A percentile compares a stretch with the other conserved stretches of the same genome.
Evolutionary conservation across 2,888 invertebrate genomes (phyloP).

Genomic region (Leptarthrus brevirostris): DNA sequence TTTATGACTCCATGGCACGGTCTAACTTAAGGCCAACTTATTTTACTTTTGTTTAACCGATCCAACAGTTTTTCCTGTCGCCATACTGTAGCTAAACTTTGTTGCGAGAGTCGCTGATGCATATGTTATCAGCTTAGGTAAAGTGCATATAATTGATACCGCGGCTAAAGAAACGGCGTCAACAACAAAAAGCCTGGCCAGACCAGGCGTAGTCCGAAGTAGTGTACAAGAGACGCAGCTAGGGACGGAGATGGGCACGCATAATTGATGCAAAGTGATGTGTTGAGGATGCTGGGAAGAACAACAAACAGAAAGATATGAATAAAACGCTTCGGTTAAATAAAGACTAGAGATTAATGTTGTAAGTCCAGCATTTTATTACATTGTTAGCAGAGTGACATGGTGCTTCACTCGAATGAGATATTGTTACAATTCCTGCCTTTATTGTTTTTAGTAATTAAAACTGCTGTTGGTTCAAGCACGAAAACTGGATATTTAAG

Average conservation of each 20-base stretch:
- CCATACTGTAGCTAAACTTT: not conserved
- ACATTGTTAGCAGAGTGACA: conserved; percentile 50
- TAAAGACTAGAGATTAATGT: conserved; percentile 5
- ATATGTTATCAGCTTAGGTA: conserved; percentile 44
- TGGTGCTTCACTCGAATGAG: conserved; percentile 24
- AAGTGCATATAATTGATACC: conserved; percentile 49
- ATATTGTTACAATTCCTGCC: conserved; percentile 43
- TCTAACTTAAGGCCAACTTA: too few species aligned
- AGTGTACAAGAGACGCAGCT: too few species aligned
- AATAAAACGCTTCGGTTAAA: not conserved
- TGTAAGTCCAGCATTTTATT: conserved; percentile 48
- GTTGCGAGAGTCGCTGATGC: conserved; percentile 37
- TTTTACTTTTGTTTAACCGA: not conserved
- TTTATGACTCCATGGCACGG: not conserved
- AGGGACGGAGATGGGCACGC: conserved; percentile 39
- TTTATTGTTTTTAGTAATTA: conserved; percentile 46
- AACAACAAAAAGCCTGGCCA: not conserved
- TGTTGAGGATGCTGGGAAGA: not conserved
- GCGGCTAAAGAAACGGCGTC: conserved; percentile 10
- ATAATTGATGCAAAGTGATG: conserved; percentile 40
- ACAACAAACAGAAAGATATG: not conserved
- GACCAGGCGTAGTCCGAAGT: too few species aligned
- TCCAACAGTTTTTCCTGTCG: not conserved
- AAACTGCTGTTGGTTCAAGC: conserved; percentile 32
- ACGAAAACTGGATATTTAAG: not conserved